Evolutionary conservation across 2,113 vertebrate species (phyloP), one percentile per base, ranked within the genome.

Genomic region (Lophura nycthemera): DNA sequence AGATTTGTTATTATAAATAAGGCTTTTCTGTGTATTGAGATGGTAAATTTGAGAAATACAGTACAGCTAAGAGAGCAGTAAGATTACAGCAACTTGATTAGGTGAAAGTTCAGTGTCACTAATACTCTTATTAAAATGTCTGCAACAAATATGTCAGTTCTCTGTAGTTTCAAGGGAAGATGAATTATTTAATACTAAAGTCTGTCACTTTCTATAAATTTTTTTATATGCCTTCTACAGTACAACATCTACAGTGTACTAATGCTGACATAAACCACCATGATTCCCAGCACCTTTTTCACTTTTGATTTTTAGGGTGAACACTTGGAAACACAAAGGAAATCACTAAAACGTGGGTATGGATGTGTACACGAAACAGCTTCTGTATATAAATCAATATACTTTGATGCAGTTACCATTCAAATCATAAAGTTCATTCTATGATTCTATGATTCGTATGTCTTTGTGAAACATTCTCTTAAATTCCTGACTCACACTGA

Each of bases 101-200:
- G 56, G 72, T 48, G 47, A 81, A 34, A 85, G 89, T 60, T 59
- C 42, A 77, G 29, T 66, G 91, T 77, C 60, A 74, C 32, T 77
- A 78, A 88, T 81, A 36, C n/a, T 61, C 10, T 75, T 90, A 79
- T 59, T 90, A 66, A 94, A 90, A 89, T 10, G 7, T 61, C 65
- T 92, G 83, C 81, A 93, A 75, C 42, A 47, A 93, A 89, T 30
- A 11, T 70, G 66, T 84, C 71, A 92, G 0, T 89, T 91, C 54
- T 94, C 45, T 85, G 48, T 66, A 61, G 65, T 73, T 82, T 17
- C 32, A 82, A 84, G 65, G 59, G 67, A 88, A 66, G 42, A 80
- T n/a, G 10, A 87, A 88, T 78, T 67, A 74, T 57, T 94, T 92
- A 60, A 63, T 40, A 86, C 52, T 38, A 77, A 85, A 67, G 45